Percentiles rank a stretch among this genome's conserved stretches.
phyloP scores from a whole-genome alignment of 2,113 vertebrate species.

The Poecile atricapillus region DNA sequence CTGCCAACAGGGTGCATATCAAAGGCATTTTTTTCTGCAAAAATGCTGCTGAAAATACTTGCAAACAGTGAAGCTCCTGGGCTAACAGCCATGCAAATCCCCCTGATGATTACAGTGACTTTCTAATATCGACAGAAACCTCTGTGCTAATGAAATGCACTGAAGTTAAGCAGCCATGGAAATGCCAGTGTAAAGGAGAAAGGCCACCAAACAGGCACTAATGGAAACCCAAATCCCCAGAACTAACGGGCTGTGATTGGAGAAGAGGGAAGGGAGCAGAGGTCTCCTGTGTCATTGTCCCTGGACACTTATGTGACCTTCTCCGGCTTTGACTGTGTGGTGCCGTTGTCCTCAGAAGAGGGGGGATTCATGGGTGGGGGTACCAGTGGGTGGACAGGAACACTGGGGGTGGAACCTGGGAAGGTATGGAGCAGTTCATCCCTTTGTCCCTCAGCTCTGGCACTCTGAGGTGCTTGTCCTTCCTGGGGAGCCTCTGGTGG shows the following conservation, averaged over 20 bases:
- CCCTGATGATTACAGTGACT: conserved; percentile 53
- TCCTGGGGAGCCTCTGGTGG: neutral
- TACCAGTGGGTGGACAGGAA: neutral
- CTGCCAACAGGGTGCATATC: neutral
- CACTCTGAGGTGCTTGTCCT: neutral
- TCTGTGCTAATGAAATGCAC: conserved; percentile 52
- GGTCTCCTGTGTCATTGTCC: neutral
- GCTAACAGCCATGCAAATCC: conserved; percentile 42
- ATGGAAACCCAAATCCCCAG: conserved; percentile 66
- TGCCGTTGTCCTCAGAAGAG: neutral
- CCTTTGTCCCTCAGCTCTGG: neutral
- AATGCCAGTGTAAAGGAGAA: conserved; percentile 59
- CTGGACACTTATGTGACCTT: neutral
- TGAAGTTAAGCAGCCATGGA: conserved; percentile 61
- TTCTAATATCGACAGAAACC: conserved; percentile 51
- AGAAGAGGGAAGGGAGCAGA: neutral
- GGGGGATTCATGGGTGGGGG: neutral
- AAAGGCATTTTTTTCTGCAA: neutral
- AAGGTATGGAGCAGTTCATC: neutral
- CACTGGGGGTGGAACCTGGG: neutral
- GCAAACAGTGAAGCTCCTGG: neutral
- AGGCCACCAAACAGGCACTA: conserved; percentile 52
- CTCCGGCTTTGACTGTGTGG: fast-evolving
- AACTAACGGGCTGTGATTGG: conserved; percentile 19
- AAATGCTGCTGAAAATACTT: neutral